Percentiles rank a stretch among this genome's conserved stretches.
Conservation (phyloP, 2,113 vertebrate species). For the Paracanthobrama guichenoti region DNA sequence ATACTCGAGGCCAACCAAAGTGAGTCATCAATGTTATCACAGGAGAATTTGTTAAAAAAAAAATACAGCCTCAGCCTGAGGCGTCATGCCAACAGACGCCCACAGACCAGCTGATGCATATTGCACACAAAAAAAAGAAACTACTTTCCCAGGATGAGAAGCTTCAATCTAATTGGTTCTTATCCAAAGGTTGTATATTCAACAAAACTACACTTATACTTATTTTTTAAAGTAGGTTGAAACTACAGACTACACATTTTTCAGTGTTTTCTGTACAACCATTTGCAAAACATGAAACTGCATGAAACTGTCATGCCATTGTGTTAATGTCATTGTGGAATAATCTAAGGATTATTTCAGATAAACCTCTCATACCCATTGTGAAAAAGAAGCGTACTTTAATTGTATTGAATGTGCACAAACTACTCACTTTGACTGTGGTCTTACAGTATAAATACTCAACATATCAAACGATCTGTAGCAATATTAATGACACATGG, state of each 20-base stretch:
- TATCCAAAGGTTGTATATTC: too few species aligned
- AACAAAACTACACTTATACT: neutral
- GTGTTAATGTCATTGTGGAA: neutral
- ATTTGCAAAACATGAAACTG: neutral
- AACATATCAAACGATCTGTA: too few species aligned
- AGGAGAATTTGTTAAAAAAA: neutral
- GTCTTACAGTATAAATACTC: too few species aligned
- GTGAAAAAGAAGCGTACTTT: neutral
- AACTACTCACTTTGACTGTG: too few species aligned
- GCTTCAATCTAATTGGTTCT: neutral
- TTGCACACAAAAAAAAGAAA: neutral
- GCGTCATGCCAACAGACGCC: neutral
- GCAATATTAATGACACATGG: too few species aligned
- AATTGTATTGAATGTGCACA: neutral
- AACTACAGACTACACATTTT: neutral
- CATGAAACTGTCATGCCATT: neutral
- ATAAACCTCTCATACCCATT: neutral
- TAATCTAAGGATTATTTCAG: neutral
- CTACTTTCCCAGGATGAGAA: neutral
- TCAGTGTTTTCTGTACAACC: neutral
- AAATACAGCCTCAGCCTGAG: neutral
- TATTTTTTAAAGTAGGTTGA: neutral
- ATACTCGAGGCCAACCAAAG: neutral
- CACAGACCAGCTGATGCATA: slow-evolving; percentile 12
- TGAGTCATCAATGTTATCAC: slow-evolving; percentile 32